Evolutionary conservation across 2,797 vertebrate genomes (phyloP).

Genomic region (Chloroceryle amazona): DNA sequence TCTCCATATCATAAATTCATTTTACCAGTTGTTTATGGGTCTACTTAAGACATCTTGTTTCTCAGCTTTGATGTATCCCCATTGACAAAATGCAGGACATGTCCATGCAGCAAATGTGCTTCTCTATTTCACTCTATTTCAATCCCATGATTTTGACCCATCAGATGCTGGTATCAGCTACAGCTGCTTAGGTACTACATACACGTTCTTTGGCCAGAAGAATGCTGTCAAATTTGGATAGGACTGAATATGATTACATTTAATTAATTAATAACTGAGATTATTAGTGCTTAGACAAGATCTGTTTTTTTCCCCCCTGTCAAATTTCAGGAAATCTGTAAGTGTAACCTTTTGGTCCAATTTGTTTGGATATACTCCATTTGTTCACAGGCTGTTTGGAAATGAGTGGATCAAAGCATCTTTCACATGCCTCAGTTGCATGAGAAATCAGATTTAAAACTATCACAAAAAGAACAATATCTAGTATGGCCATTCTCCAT

Average conservation of each 20-base stretch:
- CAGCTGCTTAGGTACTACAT: neutral
- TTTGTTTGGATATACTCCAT: neutral
- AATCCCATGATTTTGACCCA: accelerated
- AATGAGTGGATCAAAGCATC: neutral
- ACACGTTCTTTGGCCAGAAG: neutral
- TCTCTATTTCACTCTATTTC: neutral
- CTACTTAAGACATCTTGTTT: neutral
- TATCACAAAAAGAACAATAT: neutral
- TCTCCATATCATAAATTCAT: neutral
- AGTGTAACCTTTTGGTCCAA: neutral
- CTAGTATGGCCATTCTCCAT: accelerated
- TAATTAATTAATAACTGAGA: neutral
- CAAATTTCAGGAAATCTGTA: neutral
- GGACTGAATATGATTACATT: neutral
- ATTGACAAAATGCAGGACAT: neutral
- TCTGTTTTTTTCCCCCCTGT: neutral
- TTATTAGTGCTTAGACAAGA: neutral
- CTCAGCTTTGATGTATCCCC: neutral
- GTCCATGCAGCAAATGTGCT: neutral
- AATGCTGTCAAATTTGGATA: neutral
- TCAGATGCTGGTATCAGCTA: neutral
- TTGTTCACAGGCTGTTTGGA: neutral
- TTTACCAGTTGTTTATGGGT: neutral
- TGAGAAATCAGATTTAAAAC: neutral
- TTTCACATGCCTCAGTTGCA: neutral